phyloP scores from a whole-genome alignment of 2,888 invertebrate genomes.

The Salpingus planirostris region DNA sequence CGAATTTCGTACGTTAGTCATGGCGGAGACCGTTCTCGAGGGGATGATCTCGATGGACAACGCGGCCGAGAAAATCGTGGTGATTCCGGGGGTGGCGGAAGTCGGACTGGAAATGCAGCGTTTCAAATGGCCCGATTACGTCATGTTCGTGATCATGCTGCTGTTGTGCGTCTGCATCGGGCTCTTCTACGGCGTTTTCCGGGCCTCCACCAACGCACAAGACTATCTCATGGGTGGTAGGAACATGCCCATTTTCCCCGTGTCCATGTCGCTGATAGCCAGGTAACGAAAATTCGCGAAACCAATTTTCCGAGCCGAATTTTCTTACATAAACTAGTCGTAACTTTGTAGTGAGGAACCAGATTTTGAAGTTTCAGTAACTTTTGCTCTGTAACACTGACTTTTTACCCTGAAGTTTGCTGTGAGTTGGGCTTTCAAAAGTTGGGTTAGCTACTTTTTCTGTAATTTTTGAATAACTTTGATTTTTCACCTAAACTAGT shows the following conservation, averaged over 20 bases:
- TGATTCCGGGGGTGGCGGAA: constrained; percentile 29
- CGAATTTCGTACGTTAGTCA: too few relatives aligned
- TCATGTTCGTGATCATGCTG: constrained; percentile 69
- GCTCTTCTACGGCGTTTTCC: constrained; percentile 71
- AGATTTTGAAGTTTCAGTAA: too few relatives aligned
- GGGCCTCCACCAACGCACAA: constrained; percentile 52
- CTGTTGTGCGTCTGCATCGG: constrained; percentile 69
- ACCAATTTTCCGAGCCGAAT: too few relatives aligned
- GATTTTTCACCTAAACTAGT: too few relatives aligned
- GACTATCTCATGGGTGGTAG: constrained; percentile 76
- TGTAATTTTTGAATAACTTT: too few relatives aligned
- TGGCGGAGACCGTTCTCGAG: constrained; percentile 22
- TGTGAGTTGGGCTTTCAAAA: too few relatives aligned
- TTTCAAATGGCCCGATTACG: constrained; percentile 62
- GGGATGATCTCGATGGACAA: constrained; percentile 23
- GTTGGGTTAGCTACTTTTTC: too few relatives aligned
- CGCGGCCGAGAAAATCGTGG: constrained; percentile 24
- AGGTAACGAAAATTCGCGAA: too few relatives aligned
- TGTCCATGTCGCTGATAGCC: constrained; percentile 77
- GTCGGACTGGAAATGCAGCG: constrained; percentile 33
- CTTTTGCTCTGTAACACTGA: too few relatives aligned
- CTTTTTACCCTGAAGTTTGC: too few relatives aligned
- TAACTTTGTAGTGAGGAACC: too few relatives aligned
- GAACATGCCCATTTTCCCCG: constrained; percentile 73
- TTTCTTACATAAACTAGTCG: too few relatives aligned